Percentiles rank a stretch among this genome's conserved stretches.
Evolutionary conservation across 2,888 invertebrate species (phyloP).

Genomic region (Phengaris alcon): DNA sequence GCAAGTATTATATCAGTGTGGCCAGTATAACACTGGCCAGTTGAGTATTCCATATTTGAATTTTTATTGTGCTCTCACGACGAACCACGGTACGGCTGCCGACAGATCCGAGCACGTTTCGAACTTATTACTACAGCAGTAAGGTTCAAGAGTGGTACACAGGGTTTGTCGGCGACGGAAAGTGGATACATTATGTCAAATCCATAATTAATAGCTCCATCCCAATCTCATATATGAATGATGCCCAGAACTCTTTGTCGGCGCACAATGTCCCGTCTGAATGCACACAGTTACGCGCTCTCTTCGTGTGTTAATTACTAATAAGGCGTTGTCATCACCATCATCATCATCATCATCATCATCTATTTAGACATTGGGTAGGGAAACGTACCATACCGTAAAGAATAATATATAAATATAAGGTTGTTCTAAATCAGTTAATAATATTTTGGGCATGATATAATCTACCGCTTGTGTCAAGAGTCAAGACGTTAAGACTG

Average conservation of each 20-base stretch:
- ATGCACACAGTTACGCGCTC: slow-evolving; percentile 65
- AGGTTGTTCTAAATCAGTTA: no score
- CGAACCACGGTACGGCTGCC: background rate
- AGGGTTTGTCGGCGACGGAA: background rate
- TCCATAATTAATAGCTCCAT: slow-evolving; percentile 78
- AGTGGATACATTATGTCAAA: slow-evolving; percentile 68
- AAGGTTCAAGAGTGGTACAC: background rate
- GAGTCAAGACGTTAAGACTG: no score
- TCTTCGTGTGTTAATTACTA: slow-evolving; percentile 42
- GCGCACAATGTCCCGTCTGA: slow-evolving; percentile 72
- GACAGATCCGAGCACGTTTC: background rate
- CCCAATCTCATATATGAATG: slow-evolving; percentile 76
- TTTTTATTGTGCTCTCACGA: slow-evolving; percentile 17
- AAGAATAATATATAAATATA: no score
- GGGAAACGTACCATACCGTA: no score
- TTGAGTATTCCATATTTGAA: slow-evolving; percentile 15
- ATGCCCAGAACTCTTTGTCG: slow-evolving; percentile 71
- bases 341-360: no score
- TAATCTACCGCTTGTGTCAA: no score
- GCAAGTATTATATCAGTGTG: slow-evolving; percentile 6
- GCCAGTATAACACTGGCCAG: slow-evolving; percentile 5
- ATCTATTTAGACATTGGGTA: no score
- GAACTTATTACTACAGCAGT: background rate
- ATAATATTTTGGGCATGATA: no score
- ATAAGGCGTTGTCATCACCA: slow-evolving; percentile 31